These are phyloP conservation scores for Rhyzopertha dominica DNA, from an alignment of 1,140 invertebrate species.

Conservation along the genomic window DNA sequence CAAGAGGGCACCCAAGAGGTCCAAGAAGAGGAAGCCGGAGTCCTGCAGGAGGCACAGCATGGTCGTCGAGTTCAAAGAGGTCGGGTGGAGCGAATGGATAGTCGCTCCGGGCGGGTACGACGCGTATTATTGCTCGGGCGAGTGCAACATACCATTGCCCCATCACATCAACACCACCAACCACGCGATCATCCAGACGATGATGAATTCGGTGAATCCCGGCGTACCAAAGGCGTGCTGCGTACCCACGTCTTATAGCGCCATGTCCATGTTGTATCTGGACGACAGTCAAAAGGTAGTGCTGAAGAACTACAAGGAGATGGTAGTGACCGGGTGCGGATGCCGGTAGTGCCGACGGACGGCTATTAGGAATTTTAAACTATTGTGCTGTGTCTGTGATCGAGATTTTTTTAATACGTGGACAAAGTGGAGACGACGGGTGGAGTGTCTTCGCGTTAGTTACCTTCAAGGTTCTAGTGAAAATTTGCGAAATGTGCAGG, in stretches of 20 bases:
- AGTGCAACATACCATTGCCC: conserved; percentile 87
- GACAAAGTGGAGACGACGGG: too few species aligned
- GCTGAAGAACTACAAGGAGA: conserved; percentile 94
- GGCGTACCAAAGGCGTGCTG: conserved; percentile 90
- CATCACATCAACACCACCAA: conserved; percentile 96
- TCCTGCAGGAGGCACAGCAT: conserved; percentile 81
- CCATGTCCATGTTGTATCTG: conserved; percentile 91
- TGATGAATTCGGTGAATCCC: conserved; percentile 90
- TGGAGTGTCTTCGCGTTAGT: too few species aligned
- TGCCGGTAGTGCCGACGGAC: conserved; percentile 66
- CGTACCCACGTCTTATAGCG: conserved; percentile 82
- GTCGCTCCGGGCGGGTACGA: conserved; percentile 96
- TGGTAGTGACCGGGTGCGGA: conserved; percentile 92
- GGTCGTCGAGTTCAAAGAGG: conserved; percentile 94
- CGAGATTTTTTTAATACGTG: too few species aligned
- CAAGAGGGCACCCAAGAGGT: conserved; percentile 41
- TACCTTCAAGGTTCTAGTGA: too few species aligned
- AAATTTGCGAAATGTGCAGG: too few species aligned
- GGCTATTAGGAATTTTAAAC: neutral
- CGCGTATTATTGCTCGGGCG: conserved; percentile 92
- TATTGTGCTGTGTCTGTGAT: neutral
- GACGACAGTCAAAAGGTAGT: conserved; percentile 91
- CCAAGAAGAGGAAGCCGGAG: conserved; percentile 57
- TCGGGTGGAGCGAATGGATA: conserved; percentile 99
- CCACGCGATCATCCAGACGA: conserved; percentile 96